These are phyloP conservation scores for Palythoa grandiflora DNA, from an alignment of 92 coral and sea anemone genomes.

Conservation along the genomic window DNA sequence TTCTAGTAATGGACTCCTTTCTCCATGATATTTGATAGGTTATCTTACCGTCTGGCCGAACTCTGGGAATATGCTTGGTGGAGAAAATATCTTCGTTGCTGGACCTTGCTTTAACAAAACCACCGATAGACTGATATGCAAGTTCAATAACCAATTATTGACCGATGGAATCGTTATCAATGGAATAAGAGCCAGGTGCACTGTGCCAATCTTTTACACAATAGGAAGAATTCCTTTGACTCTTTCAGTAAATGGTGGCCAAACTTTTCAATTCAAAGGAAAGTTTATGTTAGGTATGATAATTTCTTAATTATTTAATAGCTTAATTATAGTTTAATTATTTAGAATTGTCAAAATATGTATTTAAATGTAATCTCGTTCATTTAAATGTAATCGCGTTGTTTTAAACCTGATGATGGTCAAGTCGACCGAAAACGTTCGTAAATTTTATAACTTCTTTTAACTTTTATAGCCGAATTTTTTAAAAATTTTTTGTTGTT, in stretches of 20 bases:
- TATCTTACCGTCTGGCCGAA: conserved; percentile 42
- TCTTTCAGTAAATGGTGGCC: conserved; percentile 80
- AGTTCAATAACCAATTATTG: conserved; percentile 62
- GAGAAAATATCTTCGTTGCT: conserved; percentile 40
- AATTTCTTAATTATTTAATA: too few species aligned
- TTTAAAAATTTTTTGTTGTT: too few species aligned
- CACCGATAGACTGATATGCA: conserved; percentile 70
- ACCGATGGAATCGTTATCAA: conserved; percentile 64
- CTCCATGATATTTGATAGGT: not conserved
- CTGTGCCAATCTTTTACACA: conserved; percentile 72
- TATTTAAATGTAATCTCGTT: too few species aligned
- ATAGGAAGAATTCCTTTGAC: conserved; percentile 74
- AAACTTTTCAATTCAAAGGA: conserved; percentile 67
- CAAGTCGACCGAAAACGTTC: too few species aligned
- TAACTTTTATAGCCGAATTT: too few species aligned
- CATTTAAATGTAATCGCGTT: too few species aligned
- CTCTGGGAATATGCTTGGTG: conserved; percentile 62
- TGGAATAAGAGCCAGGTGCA: conserved; percentile 64
- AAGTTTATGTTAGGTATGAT: conserved; percentile 71
- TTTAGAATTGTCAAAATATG: too few species aligned
- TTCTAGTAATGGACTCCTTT: not conserved
- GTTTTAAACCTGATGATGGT: too few species aligned
- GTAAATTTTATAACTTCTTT: too few species aligned
- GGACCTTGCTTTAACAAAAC: conserved; percentile 62
- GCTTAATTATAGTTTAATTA: too few species aligned